Evolutionary conservation across 1,140 invertebrate genomes (phyloP).

Genomic region (Drosophila novamexicana): DNA sequence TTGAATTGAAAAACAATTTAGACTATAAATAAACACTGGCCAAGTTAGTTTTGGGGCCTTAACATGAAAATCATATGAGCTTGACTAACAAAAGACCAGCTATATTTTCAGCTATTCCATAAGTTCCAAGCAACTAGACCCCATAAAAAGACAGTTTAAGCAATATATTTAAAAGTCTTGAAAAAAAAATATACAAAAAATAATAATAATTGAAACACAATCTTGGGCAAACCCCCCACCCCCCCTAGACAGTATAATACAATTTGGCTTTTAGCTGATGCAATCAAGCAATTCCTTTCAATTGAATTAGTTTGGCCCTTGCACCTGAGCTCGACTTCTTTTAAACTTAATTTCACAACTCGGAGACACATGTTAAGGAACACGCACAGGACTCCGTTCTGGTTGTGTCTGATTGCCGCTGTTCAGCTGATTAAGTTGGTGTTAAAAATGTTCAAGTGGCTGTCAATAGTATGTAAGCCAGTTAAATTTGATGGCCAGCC

Average conservation of each 20-base stretch:
- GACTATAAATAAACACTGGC: too few relatives aligned
- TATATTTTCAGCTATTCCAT: too few relatives aligned
- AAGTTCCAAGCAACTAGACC: too few relatives aligned
- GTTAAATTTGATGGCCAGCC: slow-evolving; percentile 78
- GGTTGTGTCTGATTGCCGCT: slow-evolving; percentile 33
- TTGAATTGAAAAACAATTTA: too few relatives aligned
- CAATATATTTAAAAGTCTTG: slow-evolving; percentile 10
- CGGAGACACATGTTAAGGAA: slow-evolving; percentile 17
- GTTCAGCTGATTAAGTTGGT: slow-evolving; percentile 76
- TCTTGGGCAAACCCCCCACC: too few relatives aligned
- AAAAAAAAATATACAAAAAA: not conserved
- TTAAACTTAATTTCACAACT: not conserved
- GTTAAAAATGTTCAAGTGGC: slow-evolving; percentile 77
- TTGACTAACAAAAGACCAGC: too few relatives aligned
- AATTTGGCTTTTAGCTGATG: not conserved
- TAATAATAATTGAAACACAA: too few relatives aligned
- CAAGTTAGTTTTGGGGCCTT: too few relatives aligned
- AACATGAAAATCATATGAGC: too few relatives aligned
- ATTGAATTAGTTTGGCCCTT: not conserved
- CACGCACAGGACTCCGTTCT: not conserved
- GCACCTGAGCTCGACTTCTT: not conserved
- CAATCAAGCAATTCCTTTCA: slow-evolving; percentile 4
- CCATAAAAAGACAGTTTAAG: not conserved
- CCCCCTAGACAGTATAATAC: not conserved
- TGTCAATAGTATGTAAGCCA: slow-evolving; percentile 76